Conservation (phyloP, 1,140 invertebrate species). For the Sesamia nonagrioides region DNA sequence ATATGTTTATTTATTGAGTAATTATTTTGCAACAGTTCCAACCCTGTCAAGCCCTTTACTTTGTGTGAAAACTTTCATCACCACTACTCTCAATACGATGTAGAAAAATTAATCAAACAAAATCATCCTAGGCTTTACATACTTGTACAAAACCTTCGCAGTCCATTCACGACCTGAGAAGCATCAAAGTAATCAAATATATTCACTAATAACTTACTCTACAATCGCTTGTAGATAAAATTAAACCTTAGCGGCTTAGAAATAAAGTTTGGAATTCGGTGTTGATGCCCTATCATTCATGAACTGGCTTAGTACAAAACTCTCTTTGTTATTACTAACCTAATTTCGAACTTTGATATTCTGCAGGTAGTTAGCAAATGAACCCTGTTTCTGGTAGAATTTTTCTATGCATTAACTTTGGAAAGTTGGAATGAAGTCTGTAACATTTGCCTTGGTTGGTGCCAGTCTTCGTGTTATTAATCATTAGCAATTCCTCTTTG, state of each 20-base stretch:
- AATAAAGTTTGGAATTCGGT: background rate
- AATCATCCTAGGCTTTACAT: background rate
- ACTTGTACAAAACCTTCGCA: slow-evolving; percentile 2
- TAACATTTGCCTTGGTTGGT: background rate
- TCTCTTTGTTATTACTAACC: slow-evolving; percentile 40
- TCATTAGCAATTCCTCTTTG: background rate
- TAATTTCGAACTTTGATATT: slow-evolving; percentile 38
- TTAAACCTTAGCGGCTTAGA: background rate
- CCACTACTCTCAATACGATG: too few relatives aligned
- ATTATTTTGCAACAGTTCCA: too few relatives aligned
- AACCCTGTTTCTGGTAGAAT: background rate
- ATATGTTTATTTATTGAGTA: too few relatives aligned
- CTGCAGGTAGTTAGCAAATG: slow-evolving; percentile 26
- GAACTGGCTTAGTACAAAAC: slow-evolving; percentile 15
- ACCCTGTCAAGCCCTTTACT: too few relatives aligned
- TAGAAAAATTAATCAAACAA: background rate
- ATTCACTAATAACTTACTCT: slow-evolving; percentile 30
- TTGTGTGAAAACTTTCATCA: too few relatives aligned
- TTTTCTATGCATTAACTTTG: background rate
- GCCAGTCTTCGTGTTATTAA: background rate
- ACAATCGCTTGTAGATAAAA: background rate
- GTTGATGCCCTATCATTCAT: slow-evolving; percentile 10
- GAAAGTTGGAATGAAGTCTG: slow-evolving; percentile 1
- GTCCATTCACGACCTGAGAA: background rate
- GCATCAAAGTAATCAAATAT: slow-evolving; percentile 27